phyloP scores from a whole-genome alignment of 2,113 vertebrate species.

The Phocoena phocoena region DNA sequence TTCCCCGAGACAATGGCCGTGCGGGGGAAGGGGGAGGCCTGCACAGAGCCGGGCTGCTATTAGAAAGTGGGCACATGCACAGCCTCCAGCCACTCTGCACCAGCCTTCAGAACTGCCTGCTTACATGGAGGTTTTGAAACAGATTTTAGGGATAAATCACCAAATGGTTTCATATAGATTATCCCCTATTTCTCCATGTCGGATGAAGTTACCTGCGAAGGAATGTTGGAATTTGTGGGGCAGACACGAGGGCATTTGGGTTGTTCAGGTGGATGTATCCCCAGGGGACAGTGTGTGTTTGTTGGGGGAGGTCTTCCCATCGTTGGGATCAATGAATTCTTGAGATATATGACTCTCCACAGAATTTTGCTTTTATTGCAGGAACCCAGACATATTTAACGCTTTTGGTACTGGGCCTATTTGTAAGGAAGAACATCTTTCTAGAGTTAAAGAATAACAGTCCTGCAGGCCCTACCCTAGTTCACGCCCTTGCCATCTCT shows the following conservation, averaged over 20 bases:
- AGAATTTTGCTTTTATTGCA: neutral
- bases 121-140: neutral
- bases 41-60: neutral
- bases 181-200: neutral
- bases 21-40: neutral
- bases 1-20: rapidly evolving
- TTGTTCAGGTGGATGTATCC: neutral
- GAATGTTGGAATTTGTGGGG: neutral
- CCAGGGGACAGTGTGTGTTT: neutral
- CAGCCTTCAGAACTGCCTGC: neutral
- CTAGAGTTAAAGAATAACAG: neutral
- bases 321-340: neutral
- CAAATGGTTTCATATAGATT: neutral
- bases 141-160: neutral
- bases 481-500: no score
- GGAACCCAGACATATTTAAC: neutral
- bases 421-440: neutral
- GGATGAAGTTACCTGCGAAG: neutral
- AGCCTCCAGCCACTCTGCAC: no score
- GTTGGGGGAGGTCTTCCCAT: neutral
- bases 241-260: no score
- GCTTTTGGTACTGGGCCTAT: neutral
- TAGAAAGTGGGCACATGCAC: neutral
- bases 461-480: neutral
- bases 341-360: neutral